Evolutionary conservation across 2,888 invertebrate genomes (phyloP), one percentile per base, ranked within the genome.

Genomic region (Tanytarsus gracilentus): DNA sequence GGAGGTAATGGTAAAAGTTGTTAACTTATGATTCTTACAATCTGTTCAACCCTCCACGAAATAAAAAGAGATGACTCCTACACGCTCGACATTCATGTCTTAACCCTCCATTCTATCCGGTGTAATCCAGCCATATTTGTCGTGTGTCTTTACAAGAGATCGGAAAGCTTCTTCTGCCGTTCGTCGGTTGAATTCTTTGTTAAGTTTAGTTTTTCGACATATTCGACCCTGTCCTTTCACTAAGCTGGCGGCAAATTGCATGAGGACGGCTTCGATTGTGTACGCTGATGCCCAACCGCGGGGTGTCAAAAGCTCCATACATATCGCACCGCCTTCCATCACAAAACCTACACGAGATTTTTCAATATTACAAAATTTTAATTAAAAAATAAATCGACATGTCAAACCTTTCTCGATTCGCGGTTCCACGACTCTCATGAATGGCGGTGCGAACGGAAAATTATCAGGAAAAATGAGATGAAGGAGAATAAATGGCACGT

Each of bases 121-220:
- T 25, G 91, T 91, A 52, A 91, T 90, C 91, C 91, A 91, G 59
- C 91, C 91, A 70, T 90, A 91, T 70, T 91, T 91, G 70, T 91
- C 90, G 70, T 91, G 91, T 7, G 90, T 91, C 73, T 89, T 89
- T 62, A 91, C 90, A 65, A 91, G 78, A 61, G 88, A 88, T 66
- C 88, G 79, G 75, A 91, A 91, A 26, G 91, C 87, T 69, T 89
- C 88, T 71, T 91, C 91, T n/a, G 91, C 91, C 58, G 87, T 83
- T 64, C 87, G 80, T 64, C 80, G 76, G 66, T 79, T 86, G 72
- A 89, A 89, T 71, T 87, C 86, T 69, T 88, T 85, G 68, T 84
- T 81, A 65, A 82, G 83, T 69, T 88, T 85, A 65, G 84, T 79
- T 70, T 88, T 87, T 65, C 86, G 82, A 65, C 86, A 84, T 66